Conservation (phyloP, 2,113 vertebrate species). For the Antechinus stuartii region DNA sequence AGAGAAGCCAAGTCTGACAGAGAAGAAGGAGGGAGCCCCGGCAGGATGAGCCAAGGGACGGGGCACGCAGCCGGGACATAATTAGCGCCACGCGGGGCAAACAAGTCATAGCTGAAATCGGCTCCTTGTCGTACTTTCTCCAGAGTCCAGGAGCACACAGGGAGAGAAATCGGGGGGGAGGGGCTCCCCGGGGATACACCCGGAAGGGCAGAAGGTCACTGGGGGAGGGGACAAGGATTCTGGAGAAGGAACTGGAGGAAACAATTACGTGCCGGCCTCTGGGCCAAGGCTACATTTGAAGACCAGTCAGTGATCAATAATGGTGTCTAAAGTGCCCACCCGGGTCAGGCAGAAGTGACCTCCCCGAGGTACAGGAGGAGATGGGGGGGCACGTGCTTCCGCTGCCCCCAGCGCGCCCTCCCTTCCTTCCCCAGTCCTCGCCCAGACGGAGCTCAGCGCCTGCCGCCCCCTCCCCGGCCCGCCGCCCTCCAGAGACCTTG, state of each 20-base stretch:
- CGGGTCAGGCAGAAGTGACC: background rate
- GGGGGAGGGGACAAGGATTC: too few species aligned
- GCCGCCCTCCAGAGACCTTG: background rate
- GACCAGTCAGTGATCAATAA: background rate
- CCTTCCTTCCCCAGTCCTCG: background rate
- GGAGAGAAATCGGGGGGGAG: background rate
- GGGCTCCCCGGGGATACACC: too few species aligned
- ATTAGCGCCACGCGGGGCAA: background rate
- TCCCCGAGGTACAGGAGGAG: background rate
- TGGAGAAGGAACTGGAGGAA: background rate
- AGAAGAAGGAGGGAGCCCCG: background rate
- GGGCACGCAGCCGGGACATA: background rate
- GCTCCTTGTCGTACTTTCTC: background rate
- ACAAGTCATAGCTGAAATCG: background rate
- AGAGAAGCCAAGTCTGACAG: background rate
- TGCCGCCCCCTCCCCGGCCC: background rate
- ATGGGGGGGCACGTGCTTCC: background rate
- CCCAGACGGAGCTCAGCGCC: background rate
- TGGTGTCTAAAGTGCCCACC: background rate
- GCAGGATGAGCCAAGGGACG: background rate
- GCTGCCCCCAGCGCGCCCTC: background rate
- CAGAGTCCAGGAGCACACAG: background rate
- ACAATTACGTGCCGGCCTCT: background rate
- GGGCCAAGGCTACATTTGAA: background rate
- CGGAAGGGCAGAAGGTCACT: too few species aligned